Evolutionary conservation across 2,797 vertebrate species (phyloP), one percentile per base, ranked within the genome.

Genomic region (Garrulus glandarius): DNA sequence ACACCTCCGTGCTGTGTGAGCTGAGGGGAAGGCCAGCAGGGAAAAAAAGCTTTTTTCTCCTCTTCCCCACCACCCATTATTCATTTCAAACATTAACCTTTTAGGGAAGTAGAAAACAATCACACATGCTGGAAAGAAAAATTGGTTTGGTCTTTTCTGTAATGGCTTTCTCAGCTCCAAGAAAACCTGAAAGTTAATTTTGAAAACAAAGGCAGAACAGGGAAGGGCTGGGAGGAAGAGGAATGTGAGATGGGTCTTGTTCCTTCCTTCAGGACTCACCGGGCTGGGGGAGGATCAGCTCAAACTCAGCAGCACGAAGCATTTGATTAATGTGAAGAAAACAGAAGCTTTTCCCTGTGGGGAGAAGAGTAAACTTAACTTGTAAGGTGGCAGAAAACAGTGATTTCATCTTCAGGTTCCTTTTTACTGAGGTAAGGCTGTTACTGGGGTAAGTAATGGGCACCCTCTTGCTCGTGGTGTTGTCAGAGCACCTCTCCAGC

Each of bases 61-160:
- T 87, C 68, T 57, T 71, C 44, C 30, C 63, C 32, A 5, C 60
- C 41, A 21, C 29, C 63, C 78, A 91, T 87, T 92, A 89, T 68
- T 94, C 95, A 95, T 92, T 93, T 93, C 76, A 91, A 90, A 61
- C 88, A 92, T 93, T 94, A 94, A 91, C 96, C 91, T 97, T 97
- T 94, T 94, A 93, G 84, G 59, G 79, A 93, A 89, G 64, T 52
- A 93, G 86, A 93, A 93, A 96, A 95, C 87, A 94, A 83, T 95
- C 89, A 59, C 68, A 68, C 67, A 74, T 21, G 67, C 60, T 65
- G 52, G 70, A 47, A 84, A 84, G 81, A 96, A 96, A 81, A 79
- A 92, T 90, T 64, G 79, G 72, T 92, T 95, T 96, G 83, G 80
- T 96, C 83, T 96, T 95, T 88, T 59, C 89, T 27, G 44, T 92